phyloP scores from a whole-genome alignment of 1,140 invertebrate genomes.

The Drosophila mojavensis region DNA sequence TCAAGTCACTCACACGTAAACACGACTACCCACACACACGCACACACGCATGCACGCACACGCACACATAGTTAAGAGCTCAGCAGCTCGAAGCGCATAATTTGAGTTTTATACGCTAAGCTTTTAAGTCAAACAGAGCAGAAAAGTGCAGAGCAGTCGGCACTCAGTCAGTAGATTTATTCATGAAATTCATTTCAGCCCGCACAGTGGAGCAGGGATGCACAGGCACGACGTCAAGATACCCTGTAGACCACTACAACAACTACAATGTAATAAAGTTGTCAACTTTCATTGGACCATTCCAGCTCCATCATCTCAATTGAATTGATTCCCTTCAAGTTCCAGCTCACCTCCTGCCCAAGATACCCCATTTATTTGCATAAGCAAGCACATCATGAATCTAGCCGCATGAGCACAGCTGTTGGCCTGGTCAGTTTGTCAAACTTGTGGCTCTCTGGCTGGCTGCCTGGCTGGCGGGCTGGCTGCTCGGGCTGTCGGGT shows the following conservation, averaged over 20 bases:
- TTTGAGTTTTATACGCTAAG: slow-evolving; percentile 78
- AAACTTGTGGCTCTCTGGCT: neutral
- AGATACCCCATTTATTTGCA: too few relatives aligned
- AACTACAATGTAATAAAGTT: too few relatives aligned
- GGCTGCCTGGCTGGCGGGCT: too few relatives aligned
- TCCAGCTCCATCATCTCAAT: too few relatives aligned
- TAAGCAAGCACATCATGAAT: too few relatives aligned
- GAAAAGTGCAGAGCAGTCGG: slow-evolving; percentile 10
- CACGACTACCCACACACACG: slow-evolving; percentile 21
- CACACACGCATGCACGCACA: slow-evolving; percentile 1
- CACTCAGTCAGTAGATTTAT: slow-evolving; percentile 18
- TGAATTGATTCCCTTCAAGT: too few relatives aligned
- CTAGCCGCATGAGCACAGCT: too few relatives aligned
- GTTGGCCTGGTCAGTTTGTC: neutral
- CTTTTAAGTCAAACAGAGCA: slow-evolving; percentile 56
- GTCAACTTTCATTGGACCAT: neutral
- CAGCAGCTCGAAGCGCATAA: slow-evolving; percentile 52
- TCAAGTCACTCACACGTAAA: slow-evolving; percentile 8
- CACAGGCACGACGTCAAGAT: neutral
- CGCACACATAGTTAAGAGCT: neutral
- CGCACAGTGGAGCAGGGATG: neutral
- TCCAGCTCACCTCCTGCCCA: too few relatives aligned
- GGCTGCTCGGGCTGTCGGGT: too few relatives aligned
- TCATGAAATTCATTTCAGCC: neutral
- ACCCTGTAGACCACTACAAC: neutral